Evolutionary conservation across 2,888 invertebrate species (phyloP), one percentile per base, ranked within the genome.

Genomic region (Rhogogaster chlorosoma): DNA sequence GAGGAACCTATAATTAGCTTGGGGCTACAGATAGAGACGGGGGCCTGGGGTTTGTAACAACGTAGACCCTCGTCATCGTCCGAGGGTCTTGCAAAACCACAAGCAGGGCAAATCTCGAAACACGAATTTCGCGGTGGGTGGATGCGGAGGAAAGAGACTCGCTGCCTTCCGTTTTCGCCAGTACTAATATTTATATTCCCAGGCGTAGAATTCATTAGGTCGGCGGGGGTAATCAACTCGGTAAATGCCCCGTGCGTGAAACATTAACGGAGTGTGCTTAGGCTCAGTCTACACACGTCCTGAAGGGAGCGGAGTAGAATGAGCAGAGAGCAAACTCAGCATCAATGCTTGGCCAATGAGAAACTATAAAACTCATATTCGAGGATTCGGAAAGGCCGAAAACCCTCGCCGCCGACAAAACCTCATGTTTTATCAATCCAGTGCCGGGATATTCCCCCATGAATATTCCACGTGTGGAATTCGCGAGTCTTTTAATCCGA

Each of bases 121-220:
- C 77, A 49, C 36, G 77, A 18, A 77, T 77, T 53, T 77, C 32
- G 26, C 15, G 18, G 9, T 15, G 18, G 49, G 26, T 32, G 29
- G 61, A 26, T 38, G n/a, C 71, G 5, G 9, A 15, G 70, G 15
- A 36, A 26, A 73, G 12, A 29, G 49, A n/a, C 49, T n/a, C n/a
- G n/a, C n/a, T n/a, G 53, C 26, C 71, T 49, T 49, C 29, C 67
- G 45, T 70, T 70, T 45, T 64, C 45, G 32, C 42, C 6, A 45
- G 67, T 29, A 67, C 80, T 83, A 83, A 83, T 83, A 67, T 83
- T 83, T 83, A 70, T 83, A 70, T 83, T 83, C 67, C 83, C 80
- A 61, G 49, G 45, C 83, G 42, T 83, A 38, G 29, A 83, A 83
- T 83, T 83, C 83, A 83, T 83, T 70, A 29, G 67, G 32, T 29